These are phyloP conservation scores for Idris sp. DNA, from an alignment of 1,140 invertebrate genomes.

Conservation along the genomic window DNA sequence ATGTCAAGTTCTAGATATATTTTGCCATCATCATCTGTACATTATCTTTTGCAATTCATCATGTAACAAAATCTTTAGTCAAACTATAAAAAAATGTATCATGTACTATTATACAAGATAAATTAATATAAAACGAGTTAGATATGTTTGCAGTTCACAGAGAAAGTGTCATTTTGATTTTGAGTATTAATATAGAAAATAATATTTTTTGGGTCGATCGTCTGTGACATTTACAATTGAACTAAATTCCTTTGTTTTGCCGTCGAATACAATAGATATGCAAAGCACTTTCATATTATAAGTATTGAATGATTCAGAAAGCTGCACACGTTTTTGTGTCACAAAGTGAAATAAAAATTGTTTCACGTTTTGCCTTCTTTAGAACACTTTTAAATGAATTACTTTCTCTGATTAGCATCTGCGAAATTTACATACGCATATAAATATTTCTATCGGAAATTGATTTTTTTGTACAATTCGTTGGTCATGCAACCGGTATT, in stretches of 20 bases:
- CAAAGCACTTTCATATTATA: slow-evolving; percentile 36
- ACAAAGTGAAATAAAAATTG: slow-evolving; percentile 48
- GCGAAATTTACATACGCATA: slow-evolving; percentile 4
- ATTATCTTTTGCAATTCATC: no score
- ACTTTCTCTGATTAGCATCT: slow-evolving; percentile 48
- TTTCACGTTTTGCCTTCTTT: slow-evolving; percentile 37
- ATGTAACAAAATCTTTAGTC: no score
- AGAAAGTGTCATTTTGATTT: no score
- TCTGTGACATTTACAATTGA: slow-evolving; percentile 34
- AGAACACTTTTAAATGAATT: slow-evolving; percentile 17
- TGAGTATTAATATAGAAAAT: no score
- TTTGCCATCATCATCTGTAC: slow-evolving; percentile 4
- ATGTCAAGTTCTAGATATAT: no score
- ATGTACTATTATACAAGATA: no score
- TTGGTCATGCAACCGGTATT: slow-evolving; percentile 7
- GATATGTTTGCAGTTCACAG: no score
- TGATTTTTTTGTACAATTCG: background rate
- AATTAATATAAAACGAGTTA: no score
- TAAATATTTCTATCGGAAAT: slow-evolving; percentile 13
- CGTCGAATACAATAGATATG: slow-evolving; percentile 17
- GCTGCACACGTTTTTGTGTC: slow-evolving; percentile 50
- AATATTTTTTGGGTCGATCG: slow-evolving; percentile 40
- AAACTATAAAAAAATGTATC: no score
- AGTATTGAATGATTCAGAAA: slow-evolving; percentile 50
- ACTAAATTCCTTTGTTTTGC: slow-evolving; percentile 29